These are phyloP conservation scores for Rhopilema esculentum DNA, from an alignment of 30 jellyfish, hydroid and myxozoan species.

Conservation along the genomic window DNA sequence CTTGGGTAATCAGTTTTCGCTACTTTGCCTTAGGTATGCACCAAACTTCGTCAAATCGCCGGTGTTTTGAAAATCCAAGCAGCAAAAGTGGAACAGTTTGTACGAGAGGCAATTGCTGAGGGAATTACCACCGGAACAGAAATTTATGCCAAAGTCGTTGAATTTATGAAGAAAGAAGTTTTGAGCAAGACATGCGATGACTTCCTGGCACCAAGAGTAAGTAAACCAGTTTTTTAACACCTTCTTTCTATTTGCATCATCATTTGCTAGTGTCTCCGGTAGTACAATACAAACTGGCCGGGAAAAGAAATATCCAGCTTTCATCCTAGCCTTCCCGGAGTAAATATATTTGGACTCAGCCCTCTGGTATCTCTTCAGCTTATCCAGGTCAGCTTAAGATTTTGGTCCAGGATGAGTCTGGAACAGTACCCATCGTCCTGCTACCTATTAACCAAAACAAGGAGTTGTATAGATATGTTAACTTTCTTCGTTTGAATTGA, in stretches of 20 bases:
- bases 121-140: slow-evolving; percentile 74
- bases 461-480: too few species aligned
- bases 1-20: not conserved
- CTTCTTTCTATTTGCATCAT: not conserved
- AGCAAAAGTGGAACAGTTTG: slow-evolving; percentile 70
- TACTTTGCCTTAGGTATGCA: slow-evolving; percentile 62
- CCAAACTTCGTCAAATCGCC: slow-evolving; percentile 65
- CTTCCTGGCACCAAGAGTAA: slow-evolving; percentile 79
- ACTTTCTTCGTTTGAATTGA: too few species aligned
- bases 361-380: too few species aligned
- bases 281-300: too few species aligned
- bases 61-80: slow-evolving; percentile 74
- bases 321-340: too few species aligned
- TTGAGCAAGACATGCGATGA: slow-evolving; percentile 80
- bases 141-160: slow-evolving; percentile 71
- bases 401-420: too few species aligned
- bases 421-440: too few species aligned
- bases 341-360: too few species aligned
- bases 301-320: too few species aligned
- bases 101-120: slow-evolving; percentile 54
- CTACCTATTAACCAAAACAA: too few species aligned
- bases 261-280: too few species aligned
- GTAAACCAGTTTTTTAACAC: slow-evolving; percentile 3
- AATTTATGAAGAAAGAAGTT: slow-evolving; percentile 70
- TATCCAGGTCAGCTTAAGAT: too few species aligned